These are phyloP conservation scores for Lemur catta DNA, from an alignment of 2,797 vertebrate species.

Conservation along the genomic window DNA sequence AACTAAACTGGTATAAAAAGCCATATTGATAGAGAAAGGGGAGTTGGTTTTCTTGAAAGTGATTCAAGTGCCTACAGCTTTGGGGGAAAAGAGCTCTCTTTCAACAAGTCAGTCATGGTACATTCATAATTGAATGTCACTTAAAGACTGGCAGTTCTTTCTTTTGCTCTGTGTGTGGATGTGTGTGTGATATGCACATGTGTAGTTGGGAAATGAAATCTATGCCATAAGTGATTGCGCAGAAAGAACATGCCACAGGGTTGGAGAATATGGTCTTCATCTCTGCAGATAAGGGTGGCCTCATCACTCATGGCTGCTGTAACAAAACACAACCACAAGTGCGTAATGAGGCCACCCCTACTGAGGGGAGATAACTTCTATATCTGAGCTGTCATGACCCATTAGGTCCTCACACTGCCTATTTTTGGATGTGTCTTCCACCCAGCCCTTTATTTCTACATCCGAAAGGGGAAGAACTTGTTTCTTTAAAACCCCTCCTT, in stretches of 20 bases:
- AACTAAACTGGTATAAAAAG: constrained; percentile 28
- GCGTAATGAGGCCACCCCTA: constrained; percentile 52
- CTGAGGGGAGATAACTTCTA: constrained; percentile 17
- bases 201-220: constrained; percentile 2
- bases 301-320: constrained; percentile 15
- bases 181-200: not conserved
- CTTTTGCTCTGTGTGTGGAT: not conserved
- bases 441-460: constrained; percentile 48
- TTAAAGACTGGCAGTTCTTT: constrained; percentile 18
- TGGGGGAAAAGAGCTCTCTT: not conserved
- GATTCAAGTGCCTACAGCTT: not conserved
- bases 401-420: constrained; percentile 43
- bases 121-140: not conserved
- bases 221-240: not conserved
- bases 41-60: constrained; percentile 19
- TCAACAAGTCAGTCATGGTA: not conserved
- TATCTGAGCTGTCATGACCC: constrained; percentile 57
- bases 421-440: constrained; percentile 36
- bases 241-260: not conserved
- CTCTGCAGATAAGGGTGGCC: constrained; percentile 52
- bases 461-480: constrained; percentile 24
- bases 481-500: constrained; percentile 51
- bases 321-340: constrained; percentile 47
- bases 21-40: not conserved
- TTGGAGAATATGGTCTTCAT: not conserved